These are phyloP conservation scores for Orchesellides sinensis DNA, from an alignment of 2,888 invertebrate genomes.

Conservation along the genomic window DNA sequence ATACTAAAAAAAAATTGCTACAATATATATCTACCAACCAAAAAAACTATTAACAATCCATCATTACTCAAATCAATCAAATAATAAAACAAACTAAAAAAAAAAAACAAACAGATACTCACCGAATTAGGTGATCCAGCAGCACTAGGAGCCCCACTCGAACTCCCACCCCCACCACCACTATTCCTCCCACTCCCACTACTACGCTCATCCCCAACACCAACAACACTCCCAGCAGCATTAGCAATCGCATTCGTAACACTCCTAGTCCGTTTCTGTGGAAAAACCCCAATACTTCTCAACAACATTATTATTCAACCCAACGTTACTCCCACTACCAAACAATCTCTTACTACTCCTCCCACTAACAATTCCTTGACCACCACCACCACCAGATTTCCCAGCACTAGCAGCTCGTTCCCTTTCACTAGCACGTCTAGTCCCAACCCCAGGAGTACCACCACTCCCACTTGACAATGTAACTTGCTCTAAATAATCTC, in stretches of 20 bases:
- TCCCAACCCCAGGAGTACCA: slow-evolving; percentile 24
- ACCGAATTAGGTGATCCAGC: slow-evolving; percentile 56
- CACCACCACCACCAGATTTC: no score
- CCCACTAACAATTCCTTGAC: slow-evolving; percentile 9
- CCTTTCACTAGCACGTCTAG: slow-evolving; percentile 32
- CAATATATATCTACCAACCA: no score
- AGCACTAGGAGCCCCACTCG: background rate
- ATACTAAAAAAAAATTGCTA: background rate
- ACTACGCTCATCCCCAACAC: no score
- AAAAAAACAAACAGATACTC: background rate
- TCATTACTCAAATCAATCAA: no score
- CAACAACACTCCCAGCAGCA: slow-evolving; percentile 40
- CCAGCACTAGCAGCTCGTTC: background rate
- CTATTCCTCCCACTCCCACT: slow-evolving; percentile 3
- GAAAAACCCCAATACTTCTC: slow-evolving; percentile 66
- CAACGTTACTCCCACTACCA: slow-evolving; percentile 2
- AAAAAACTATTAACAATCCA: no score
- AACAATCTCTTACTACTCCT: slow-evolving; percentile 25
- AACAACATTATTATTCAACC: slow-evolving; percentile 63
- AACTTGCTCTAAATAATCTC: slow-evolving; percentile 1
- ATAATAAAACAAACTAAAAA: no score
- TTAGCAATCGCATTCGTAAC: slow-evolving; percentile 71
- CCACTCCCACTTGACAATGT: slow-evolving; percentile 47
- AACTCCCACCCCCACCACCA: background rate
- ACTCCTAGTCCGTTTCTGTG: slow-evolving; percentile 71